These are phyloP conservation scores for Drosophila baimaii DNA, from an alignment of 1,140 invertebrate genomes.

Conservation along the genomic window DNA sequence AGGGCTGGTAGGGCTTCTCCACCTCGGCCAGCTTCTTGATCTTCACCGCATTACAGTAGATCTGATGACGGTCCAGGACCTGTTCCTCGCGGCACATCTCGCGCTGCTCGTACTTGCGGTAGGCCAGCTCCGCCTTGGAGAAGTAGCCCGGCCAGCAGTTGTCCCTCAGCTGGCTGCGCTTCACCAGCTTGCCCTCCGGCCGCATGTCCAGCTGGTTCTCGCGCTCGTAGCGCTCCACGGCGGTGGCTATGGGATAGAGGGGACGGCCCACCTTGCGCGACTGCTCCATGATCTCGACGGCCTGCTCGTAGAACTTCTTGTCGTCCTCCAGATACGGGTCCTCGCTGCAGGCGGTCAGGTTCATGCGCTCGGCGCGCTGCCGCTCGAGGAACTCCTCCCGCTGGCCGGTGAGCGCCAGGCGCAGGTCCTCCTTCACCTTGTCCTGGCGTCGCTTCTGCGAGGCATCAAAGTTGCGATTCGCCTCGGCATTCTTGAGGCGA, in stretches of 20 bases:
- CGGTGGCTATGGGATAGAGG: constrained; percentile 50
- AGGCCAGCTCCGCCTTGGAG: constrained; percentile 63
- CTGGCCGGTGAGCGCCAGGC: constrained; percentile 29
- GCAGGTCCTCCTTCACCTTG: constrained; percentile 21
- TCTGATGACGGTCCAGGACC: constrained; percentile 39
- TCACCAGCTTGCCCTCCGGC: constrained; percentile 35
- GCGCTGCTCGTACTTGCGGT: constrained; percentile 61
- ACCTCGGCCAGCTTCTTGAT: constrained; percentile 59
- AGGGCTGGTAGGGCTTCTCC: constrained; percentile 45
- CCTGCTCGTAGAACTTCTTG: constrained; percentile 53
- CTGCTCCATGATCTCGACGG: constrained; percentile 41
- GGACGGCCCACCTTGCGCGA: constrained; percentile 53
- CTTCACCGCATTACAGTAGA: constrained; percentile 55
- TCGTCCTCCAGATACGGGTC: constrained; percentile 61
- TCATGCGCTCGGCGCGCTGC: constrained; percentile 46
- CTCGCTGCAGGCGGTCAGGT: constrained; percentile 43
- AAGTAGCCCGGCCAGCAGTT: constrained; percentile 62
- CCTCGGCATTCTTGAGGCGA: constrained; percentile 44
- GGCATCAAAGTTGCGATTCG: constrained; percentile 34
- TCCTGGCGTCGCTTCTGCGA: constrained; percentile 9
- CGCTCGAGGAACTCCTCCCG: constrained; percentile 46
- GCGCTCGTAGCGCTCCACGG: constrained; percentile 40
- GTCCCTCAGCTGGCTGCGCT: constrained; percentile 43
- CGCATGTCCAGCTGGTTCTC: constrained; percentile 54
- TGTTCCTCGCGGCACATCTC: constrained; percentile 48